Conservation (phyloP, 1,140 invertebrate species). For the Drosophila truncata region DNA sequence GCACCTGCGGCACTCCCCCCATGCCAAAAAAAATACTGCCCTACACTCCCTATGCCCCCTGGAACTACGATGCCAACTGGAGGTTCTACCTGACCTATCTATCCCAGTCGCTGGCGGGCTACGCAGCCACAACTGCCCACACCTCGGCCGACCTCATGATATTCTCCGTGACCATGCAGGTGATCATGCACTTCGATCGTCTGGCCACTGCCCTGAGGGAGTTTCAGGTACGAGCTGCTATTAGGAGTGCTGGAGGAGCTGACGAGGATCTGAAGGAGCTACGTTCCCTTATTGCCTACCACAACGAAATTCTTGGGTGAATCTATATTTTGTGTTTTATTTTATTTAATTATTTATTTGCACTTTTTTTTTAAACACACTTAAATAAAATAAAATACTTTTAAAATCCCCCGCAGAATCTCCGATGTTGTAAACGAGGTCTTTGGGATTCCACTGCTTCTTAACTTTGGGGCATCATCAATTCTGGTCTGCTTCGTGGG, state of each 20-base stretch:
- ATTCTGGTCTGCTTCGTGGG: conserved; percentile 71
- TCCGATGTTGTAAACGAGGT: conserved; percentile 66
- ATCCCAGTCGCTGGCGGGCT: conserved; percentile 46
- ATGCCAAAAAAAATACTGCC: conserved; percentile 43
- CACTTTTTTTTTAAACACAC: not conserved
- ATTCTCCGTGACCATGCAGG: conserved; percentile 58
- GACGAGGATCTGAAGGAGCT: conserved; percentile 46
- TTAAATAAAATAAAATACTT: not conserved
- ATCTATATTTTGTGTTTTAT: no score
- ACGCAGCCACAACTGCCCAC: conserved; percentile 57
- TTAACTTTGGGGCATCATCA: conserved; percentile 66
- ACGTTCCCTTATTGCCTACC: conserved; percentile 51
- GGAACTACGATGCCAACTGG: conserved; percentile 45
- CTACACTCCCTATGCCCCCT: conserved; percentile 48
- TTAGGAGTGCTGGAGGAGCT: not conserved
- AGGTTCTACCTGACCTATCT: conserved; percentile 48
- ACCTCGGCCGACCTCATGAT: conserved; percentile 64
- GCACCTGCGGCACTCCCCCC: conserved; percentile 10
- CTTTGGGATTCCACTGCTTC: conserved; percentile 62
- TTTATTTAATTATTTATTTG: no score
- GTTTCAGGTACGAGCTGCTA: conserved; percentile 9
- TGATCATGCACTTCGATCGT: conserved; percentile 70
- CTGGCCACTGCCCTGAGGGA: conserved; percentile 26
- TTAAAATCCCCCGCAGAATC: conserved; percentile 28
- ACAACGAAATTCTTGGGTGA: conserved; percentile 53